Base-by-base conservation (phyloP, 1,140 invertebrate species). In the Pygmarrhopalites habei region DNA sequence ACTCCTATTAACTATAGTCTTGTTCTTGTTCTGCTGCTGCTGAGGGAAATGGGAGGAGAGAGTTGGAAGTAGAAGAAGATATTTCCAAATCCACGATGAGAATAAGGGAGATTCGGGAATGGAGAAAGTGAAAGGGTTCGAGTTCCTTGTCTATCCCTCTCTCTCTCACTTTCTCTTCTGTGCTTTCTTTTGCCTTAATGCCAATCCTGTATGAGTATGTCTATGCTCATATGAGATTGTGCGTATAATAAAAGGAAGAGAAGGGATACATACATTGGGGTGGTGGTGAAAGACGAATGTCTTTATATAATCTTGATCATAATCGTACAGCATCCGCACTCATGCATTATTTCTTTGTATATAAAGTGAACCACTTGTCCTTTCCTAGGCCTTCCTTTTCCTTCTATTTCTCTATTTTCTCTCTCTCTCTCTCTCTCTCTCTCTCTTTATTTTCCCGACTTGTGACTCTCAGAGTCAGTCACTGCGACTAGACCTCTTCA, bases 251-350 rank as follows among this genome's bases (percentile, higher is more conserved):
- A n/a, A n/a, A n/a, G n/a, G n/a, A n/a, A n/a, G n/a, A n/a, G 28
- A 55, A 55, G 52, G 30, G 12, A 41, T 41, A 41, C 39, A n/a
- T n/a, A 41, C 39, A 41, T n/a, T 12, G 39, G 39, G 12, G 23
- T 15, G 46, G 46, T 49, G 46, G 19, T 21, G 23, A 49, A 49
- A 49, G 46, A 49, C 23, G 23, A 49, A 49, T 49, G 46, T 49
- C 46, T 21, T 49, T 21, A 49, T 49, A 49, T 49, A 49, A 49
- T 49, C 46, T 23, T 49, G 46, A 49, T 49, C 46, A 49, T 49
- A 49, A 49, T 49, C 46, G 12, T 21, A 49, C 46, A 12, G n/a
- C n/a, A n/a, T 49, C 46, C 46, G 46, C 46, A 49, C 46, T 49
- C 46, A 49, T 19, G 46, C 46, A 49, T 49, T 49, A 49, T 7